Evolutionary conservation across 1,140 invertebrate genomes (phyloP), one percentile per base, ranked within the genome.

Genomic region (Heliconius nattereri): DNA sequence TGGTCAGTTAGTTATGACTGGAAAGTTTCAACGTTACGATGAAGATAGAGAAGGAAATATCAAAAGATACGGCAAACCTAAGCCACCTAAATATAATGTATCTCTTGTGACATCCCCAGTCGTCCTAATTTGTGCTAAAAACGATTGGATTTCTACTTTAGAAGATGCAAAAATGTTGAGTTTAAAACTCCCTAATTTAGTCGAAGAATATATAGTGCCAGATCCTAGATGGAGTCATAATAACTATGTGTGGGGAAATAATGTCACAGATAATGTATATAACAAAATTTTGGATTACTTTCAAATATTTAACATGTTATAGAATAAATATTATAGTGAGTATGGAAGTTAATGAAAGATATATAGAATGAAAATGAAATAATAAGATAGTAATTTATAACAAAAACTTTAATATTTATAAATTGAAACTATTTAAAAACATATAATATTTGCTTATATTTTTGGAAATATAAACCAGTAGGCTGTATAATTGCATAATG

Each of bases 81-180:
- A 73, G 20, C 96, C 96, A 16, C 96, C 96, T 40, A 75, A 87
- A 37, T 97, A 97, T 85, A 89, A 96, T 82, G 80, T 96, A 0
- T 91, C 87, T 2, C 94, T 94, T 75, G 91, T 97, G 16, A 95
- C 90, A 23, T 92, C 95, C 3, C 96, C 96, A 2, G 91, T 96
- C 7, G 94, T 95, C 20, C 81, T 97, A 13, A 95, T 96, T 81
- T 96, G 95, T 86, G 95, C 95, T 40, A 85, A 93, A 73, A 96
- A 96, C 76, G 97, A 97, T 87, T 95, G 90, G 86, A 79, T 97
- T 1, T 95, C 96, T 11, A 81, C 86, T 7, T 71, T 91, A 74
- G 78, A 96, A 94, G 96, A 97, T 86, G 95, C 96, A 1, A 79
- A 94, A 49, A 91, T 90, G 57, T 85, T 97, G 9, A 89, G 89